A percentile compares a stretch with the other conserved stretches of the same genome.
phyloP scores from a whole-genome alignment of 2,888 invertebrate genomes.

The Noctuana brunneofusca region DNA sequence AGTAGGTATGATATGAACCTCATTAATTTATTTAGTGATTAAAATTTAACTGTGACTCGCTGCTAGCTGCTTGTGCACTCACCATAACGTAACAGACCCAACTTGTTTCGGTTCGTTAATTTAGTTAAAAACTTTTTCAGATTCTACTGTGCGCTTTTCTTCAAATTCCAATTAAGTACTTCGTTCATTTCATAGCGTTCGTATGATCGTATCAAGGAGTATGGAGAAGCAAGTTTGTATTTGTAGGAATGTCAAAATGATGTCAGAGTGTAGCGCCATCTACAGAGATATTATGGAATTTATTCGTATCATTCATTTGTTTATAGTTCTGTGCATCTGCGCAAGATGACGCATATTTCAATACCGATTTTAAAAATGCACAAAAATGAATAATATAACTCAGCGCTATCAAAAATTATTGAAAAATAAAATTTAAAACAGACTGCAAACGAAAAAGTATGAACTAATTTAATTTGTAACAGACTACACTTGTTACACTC shows the following conservation, averaged over 20 bases:
- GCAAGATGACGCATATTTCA: conserved; percentile 18
- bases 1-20: not conserved
- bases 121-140: conserved; percentile 47
- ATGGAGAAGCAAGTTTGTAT: conserved; percentile 9
- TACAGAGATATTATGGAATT: not conserved
- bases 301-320: not conserved
- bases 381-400: not conserved
- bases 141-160: conserved; percentile 12
- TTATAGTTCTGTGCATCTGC: not conserved
- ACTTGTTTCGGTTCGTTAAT: conserved; percentile 71
- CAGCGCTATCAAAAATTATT: too few species aligned
- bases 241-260: conserved; percentile 6
- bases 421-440: too few species aligned
- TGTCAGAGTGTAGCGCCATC: conserved; percentile 12
- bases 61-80: conserved; percentile 42
- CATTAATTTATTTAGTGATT: not conserved
- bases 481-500: too few species aligned
- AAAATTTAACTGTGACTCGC: conserved; percentile 13
- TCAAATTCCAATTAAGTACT: conserved; percentile 9
- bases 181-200: conserved; percentile 2
- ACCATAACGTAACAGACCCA: conserved; percentile 59
- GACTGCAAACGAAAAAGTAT: too few species aligned
- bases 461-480: too few species aligned
- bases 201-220: not conserved
- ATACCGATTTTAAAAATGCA: not conserved